phyloP scores from a whole-genome alignment of 2,797 vertebrate genomes.

The Falco peregrinus region DNA sequence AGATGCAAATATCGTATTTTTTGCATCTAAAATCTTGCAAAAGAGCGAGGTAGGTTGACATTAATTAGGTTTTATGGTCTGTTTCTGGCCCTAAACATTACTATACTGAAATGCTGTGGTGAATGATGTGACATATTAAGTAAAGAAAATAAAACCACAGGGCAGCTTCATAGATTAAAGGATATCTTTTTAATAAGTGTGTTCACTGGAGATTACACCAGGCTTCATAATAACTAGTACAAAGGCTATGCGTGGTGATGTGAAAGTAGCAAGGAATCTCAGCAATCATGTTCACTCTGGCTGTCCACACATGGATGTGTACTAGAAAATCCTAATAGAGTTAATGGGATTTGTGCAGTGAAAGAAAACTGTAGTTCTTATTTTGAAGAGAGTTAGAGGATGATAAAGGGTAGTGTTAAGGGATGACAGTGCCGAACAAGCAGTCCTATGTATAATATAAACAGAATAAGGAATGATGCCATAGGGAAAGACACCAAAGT shows the following conservation, averaged over 20 bases:
- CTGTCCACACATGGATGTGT: not conserved
- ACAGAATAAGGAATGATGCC: not conserved
- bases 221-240: not conserved
- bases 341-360: constrained; percentile 22
- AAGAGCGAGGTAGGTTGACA: not conserved
- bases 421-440: not conserved
- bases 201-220: not conserved
- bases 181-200: not conserved
- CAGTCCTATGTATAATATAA: not conserved
- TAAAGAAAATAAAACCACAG: not conserved
- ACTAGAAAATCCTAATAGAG: constrained; percentile 21
- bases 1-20: not conserved
- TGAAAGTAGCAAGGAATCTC: not conserved
- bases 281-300: constrained; percentile 7
- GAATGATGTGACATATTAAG: not conserved
- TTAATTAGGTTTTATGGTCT: not conserved
- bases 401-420: not conserved
- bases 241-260: not conserved
- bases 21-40: not conserved
- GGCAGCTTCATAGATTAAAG: not conserved
- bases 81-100: not conserved
- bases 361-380: not conserved
- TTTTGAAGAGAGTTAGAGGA: constrained; percentile 8
- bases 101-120: not conserved
- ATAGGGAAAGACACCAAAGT: not conserved